phyloP scores from a whole-genome alignment of 2,888 invertebrate species.

The Pseudococcus viburni region DNA sequence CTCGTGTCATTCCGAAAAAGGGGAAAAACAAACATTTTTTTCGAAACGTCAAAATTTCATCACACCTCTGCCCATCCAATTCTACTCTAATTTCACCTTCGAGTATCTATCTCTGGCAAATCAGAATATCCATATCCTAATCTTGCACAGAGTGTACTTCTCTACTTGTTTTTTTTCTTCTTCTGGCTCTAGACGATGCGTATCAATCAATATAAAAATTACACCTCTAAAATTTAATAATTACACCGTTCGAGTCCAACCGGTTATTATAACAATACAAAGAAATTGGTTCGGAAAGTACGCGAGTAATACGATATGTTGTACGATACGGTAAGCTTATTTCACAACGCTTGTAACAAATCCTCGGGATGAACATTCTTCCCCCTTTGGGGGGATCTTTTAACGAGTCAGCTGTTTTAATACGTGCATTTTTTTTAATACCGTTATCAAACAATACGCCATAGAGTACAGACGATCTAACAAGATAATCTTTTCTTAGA shows the following conservation, averaged over 20 bases:
- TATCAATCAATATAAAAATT: slow-evolving; percentile 37
- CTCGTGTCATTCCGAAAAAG: neutral
- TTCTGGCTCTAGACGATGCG: neutral
- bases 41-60: neutral
- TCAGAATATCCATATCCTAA: neutral
- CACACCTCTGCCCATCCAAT: neutral
- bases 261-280: slow-evolving; percentile 40
- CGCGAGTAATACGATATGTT: neutral
- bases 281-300: slow-evolving; percentile 28
- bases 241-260: neutral
- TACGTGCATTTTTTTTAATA: slow-evolving; percentile 15
- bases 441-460: slow-evolving; percentile 15
- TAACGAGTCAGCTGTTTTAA: slow-evolving; percentile 37
- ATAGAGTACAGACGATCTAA: neutral
- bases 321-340: neutral
- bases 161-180: no score
- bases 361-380: slow-evolving; percentile 11
- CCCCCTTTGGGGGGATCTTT: neutral
- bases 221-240: slow-evolving; percentile 7
- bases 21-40: neutral
- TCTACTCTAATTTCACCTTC: neutral
- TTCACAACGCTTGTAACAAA: neutral
- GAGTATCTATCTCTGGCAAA: neutral
- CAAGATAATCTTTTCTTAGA: slow-evolving; percentile 32
- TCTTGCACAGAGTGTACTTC: neutral